Evolutionary conservation across 64 coral and sea anemone genomes (phyloP), one percentile per base, ranked within the genome.

Genomic region (Pocillopora damicornis): DNA sequence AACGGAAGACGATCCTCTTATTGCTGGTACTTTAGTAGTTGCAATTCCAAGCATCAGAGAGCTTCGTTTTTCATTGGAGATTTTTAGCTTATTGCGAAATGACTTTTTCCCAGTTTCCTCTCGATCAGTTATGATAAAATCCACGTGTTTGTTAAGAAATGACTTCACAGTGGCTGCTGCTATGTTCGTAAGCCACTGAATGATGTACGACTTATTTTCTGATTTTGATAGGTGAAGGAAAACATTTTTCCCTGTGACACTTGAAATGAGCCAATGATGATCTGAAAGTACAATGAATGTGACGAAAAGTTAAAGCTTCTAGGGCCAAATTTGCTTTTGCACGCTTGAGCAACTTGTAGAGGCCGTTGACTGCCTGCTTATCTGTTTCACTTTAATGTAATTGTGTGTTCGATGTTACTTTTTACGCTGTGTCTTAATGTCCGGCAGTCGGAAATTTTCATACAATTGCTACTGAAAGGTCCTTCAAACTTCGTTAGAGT

Each of bases 1-100:
- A 26, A 86, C 45, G 13, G 83, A 86, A 73, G 83, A 86, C 73
- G 83, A 86, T 67, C 83, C 83, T 42, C 75, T 1, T 15, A 34
- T 14, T 42, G 16, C 42, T 76, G 42, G 35, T 76, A n/a, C n/a
- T n/a, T n/a, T n/a, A n/a, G 75, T 56, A 16, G 75, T 42, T 42
- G 75, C 75, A 34, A 76, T 76, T 18, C 75, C 75, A 76, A 76
- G 75, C 75, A 76, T 76, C 75, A 42, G 11, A 42, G 18, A 35
- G 35, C 75, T 38, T 42, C 75, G 75, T 76, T 35, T 76, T 76
- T 61, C 15, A 15, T 15, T 3, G 35, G 35, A 16, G 38, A 76
- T 76, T 13, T 18, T 45, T 34, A 16, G 35, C 75, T 42, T 51
- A 30, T 42, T 42, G 12, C 16, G 37, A 37, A 1, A 76, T 6